Base-by-base conservation (phyloP, 1,140 invertebrate species). In the Zophobas morio region DNA sequence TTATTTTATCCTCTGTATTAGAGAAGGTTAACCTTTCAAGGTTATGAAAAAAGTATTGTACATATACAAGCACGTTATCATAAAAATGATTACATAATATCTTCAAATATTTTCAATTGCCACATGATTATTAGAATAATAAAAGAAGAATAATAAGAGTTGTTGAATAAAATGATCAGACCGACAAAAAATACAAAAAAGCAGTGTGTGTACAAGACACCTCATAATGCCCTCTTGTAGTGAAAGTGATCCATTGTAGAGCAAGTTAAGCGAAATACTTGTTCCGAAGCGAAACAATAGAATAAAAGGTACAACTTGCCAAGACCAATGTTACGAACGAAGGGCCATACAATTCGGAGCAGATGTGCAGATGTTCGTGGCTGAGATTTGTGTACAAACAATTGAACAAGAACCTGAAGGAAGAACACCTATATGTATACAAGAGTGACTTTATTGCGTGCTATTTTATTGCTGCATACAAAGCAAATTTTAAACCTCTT, bases 251-350 rank as follows among this genome's bases (percentile, higher is more conserved):
- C 42, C 42, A 66, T 66, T 40, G 60, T 66, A 66, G 42, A n/a
- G 32, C 37, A 66, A 42, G 60, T 66, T 66, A 39, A 39, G 34
- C n/a, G 34, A 60, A 60, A 66, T 66, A 66, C 60, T 66, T 66
- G 39, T 66, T 66, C 60, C 2, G 35, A 66, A 66, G 20, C 37
- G 37, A 66, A 66, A 66, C 60, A 66, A 66, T 66, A 42, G 60
- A 66, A 66, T 66, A 66, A 66, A 66, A 66, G 60, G 60, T 42
- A 66, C 33, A 60, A 66, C 37, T 66, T 66, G 60, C 37, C 35
- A 42, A 42, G 39, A 42, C 36, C 60, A 40, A 37, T 66, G 36
- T 32, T 40, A 33, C n/a, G 60, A 66, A 66, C 42, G 60, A 42
- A 66, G 60, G 60, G 39, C 60, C 39, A 66, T 66, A 42, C 60